Conservation (phyloP, 2,113 vertebrate species). For the Phyllopteryx taeniolatus region DNA sequence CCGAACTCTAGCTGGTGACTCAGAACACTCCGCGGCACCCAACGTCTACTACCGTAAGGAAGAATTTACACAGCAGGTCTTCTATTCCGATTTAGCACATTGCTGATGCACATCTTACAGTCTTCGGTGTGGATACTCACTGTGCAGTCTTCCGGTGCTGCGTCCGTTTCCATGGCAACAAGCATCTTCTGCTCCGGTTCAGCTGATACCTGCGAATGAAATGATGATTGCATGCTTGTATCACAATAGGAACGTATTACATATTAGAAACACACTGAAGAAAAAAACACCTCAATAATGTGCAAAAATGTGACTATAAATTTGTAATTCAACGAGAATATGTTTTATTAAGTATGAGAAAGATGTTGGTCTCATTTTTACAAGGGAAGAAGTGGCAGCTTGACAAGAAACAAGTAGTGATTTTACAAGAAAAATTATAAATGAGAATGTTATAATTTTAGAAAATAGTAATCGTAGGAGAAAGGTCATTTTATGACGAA, state of each 20-base stretch:
- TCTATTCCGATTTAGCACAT: background rate
- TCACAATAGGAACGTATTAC: background rate
- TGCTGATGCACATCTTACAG: background rate
- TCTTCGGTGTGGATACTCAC: conserved; percentile 61
- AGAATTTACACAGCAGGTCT: background rate
- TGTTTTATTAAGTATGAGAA: too few relatives aligned
- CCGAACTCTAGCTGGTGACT: background rate
- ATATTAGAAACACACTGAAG: background rate
- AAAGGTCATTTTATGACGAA: too few relatives aligned
- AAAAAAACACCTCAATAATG: background rate
- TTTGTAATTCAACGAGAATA: background rate
- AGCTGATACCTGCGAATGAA: conserved; percentile 48
- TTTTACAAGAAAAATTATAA: too few relatives aligned
- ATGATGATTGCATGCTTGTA: conserved; percentile 5
- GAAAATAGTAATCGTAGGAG: too few relatives aligned
- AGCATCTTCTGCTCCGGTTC: conserved; percentile 34
- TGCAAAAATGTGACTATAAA: background rate
- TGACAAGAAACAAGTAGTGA: too few relatives aligned
- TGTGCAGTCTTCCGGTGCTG: conserved; percentile 57
- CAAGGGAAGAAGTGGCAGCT: too few relatives aligned
- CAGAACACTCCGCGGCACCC: background rate
- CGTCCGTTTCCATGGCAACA: conserved; percentile 46
- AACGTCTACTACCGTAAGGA: background rate
- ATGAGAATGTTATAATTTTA: too few relatives aligned
- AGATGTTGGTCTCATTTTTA: too few relatives aligned